These are phyloP conservation scores for Eristalis intricaria DNA, from an alignment of 2,888 invertebrate species.

Conservation along the genomic window DNA sequence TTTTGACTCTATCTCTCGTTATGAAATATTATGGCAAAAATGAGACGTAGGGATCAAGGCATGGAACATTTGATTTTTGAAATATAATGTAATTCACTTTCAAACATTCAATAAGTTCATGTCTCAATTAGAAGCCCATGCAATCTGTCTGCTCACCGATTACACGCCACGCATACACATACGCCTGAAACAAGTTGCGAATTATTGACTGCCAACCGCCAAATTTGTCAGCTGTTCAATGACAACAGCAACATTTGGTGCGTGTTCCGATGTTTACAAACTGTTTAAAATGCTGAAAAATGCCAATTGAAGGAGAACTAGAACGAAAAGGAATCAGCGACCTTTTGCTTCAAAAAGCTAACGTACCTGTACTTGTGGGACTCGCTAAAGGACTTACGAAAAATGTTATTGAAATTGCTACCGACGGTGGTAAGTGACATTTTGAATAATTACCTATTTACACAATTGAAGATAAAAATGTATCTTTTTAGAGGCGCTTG, in stretches of 20 bases:
- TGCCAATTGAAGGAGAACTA: conserved; percentile 75
- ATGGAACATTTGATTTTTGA: too few relatives aligned
- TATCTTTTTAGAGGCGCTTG: conserved; percentile 82
- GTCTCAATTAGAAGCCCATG: too few relatives aligned
- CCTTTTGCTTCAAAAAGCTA: conserved; percentile 75
- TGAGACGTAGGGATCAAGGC: too few relatives aligned
- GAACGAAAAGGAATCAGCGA: conserved; percentile 76
- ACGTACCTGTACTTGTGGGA: conserved; percentile 74
- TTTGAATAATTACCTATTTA: neutral
- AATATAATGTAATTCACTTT: too few relatives aligned
- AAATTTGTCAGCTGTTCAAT: neutral
- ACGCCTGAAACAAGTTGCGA: neutral
- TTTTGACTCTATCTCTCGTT: too few relatives aligned
- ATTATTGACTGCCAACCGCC: conserved; percentile 23
- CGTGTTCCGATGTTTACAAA: neutral
- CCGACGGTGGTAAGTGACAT: conserved; percentile 74
- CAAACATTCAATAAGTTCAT: too few relatives aligned
- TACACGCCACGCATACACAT: neutral
- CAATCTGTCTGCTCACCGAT: too few relatives aligned
- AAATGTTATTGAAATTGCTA: conserved; percentile 75
- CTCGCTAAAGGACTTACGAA: conserved; percentile 77
- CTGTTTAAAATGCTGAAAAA: conserved; percentile 46
- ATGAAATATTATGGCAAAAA: too few relatives aligned
- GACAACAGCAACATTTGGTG: neutral
- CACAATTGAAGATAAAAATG: neutral